Conservation (phyloP, 2,888 invertebrate genomes). For the Sesia bembeciformis region DNA sequence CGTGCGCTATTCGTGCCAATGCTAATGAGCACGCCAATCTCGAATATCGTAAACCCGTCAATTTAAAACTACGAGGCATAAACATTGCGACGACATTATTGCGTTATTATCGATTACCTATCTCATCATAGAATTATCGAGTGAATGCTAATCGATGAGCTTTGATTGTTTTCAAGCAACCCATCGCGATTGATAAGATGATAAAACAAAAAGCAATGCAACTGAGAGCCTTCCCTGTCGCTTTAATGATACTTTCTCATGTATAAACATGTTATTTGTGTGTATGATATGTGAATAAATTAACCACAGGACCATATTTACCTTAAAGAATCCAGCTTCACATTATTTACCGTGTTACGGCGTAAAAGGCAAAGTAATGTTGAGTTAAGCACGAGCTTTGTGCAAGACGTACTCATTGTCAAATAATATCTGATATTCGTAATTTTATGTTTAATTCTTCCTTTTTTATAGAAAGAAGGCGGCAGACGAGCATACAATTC, state of each 20-base stretch:
- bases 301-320: no score
- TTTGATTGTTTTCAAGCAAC: background rate
- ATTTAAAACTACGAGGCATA: constrained; percentile 17
- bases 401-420: no score
- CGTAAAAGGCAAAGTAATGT: no score
- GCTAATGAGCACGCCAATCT: constrained; percentile 53
- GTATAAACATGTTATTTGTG: background rate
- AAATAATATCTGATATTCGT: no score
- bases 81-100: background rate
- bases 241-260: background rate
- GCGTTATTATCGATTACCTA: background rate
- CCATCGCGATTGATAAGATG: background rate
- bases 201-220: background rate
- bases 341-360: no score
- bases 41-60: constrained; percentile 34
- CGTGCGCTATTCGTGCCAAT: constrained; percentile 45
- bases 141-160: background rate
- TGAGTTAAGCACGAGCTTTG: no score
- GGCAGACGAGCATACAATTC: no score
- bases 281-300: no score
- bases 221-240: background rate
- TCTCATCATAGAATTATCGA: background rate
- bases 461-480: no score
- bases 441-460: no score
- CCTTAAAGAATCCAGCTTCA: no score